A percentile compares a stretch with the other conserved stretches of the same genome.
Evolutionary conservation across 92 coral and sea anemone genomes (phyloP).

Genomic region (Porites lobata): DNA sequence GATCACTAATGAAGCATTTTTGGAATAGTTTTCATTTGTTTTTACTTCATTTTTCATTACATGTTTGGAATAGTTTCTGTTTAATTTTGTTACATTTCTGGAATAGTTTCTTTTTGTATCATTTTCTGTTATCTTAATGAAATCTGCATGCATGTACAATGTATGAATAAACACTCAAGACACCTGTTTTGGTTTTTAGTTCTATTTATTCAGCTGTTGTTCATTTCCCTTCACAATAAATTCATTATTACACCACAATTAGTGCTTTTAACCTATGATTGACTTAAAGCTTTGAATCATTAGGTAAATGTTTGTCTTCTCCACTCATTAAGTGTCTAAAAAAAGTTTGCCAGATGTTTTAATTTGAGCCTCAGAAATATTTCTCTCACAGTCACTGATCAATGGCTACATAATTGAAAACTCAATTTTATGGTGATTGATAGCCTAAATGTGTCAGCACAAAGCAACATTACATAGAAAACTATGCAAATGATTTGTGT

Average conservation of each 20-base stretch:
- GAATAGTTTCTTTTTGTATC: slow-evolving; percentile 3
- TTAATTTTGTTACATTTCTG: slow-evolving; percentile 4
- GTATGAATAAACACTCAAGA: background rate
- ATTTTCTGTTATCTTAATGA: background rate
- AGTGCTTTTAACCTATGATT: background rate
- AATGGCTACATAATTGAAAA: too few species aligned
- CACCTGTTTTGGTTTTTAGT: slow-evolving; percentile 38
- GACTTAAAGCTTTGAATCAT: background rate
- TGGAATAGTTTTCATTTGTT: slow-evolving; percentile 16
- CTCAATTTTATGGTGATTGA: too few species aligned
- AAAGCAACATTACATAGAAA: too few species aligned
- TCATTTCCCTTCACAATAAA: background rate
- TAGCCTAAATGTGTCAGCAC: background rate
- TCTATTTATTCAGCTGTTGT: slow-evolving; percentile 19
- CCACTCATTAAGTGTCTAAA: background rate
- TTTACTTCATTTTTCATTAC: background rate
- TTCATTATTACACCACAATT: background rate
- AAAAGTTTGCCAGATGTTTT: too few species aligned
- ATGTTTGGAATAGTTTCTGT: slow-evolving; percentile 25
- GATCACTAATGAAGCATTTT: slow-evolving; percentile 15
- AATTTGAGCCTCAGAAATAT: too few species aligned
- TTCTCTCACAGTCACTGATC: too few species aligned
- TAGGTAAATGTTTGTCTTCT: background rate
- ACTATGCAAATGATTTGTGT: background rate
- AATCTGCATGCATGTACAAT: background rate